phyloP scores from a whole-genome alignment of 2,113 vertebrate genomes.

The Thymallus thymallus region DNA sequence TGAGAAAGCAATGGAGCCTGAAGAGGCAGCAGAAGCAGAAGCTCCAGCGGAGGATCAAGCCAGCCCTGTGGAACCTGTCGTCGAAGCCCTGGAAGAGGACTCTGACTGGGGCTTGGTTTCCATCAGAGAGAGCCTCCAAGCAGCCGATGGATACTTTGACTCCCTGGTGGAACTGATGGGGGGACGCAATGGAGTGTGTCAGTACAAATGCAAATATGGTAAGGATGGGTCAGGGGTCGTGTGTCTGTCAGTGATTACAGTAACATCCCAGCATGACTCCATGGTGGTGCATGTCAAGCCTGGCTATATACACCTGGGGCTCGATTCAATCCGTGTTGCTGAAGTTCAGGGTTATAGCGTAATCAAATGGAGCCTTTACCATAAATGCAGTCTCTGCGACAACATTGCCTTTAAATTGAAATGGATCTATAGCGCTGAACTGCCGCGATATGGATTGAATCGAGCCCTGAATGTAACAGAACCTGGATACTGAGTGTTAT shows the following conservation, averaged over 20 bases:
- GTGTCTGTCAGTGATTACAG: neutral
- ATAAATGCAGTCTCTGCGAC: no score
- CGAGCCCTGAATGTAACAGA: no score
- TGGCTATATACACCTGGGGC: neutral
- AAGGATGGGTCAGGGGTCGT: constrained; percentile 40
- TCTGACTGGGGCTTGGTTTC: constrained; percentile 83
- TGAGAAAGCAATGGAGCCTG: neutral
- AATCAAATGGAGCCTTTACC: no score
- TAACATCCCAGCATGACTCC: neutral
- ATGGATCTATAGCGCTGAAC: no score
- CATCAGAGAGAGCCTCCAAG: constrained; percentile 84
- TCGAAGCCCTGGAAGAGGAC: constrained; percentile 40
- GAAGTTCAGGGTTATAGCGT: no score
- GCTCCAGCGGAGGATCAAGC: neutral
- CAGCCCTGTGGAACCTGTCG: neutral
- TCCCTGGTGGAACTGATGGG: constrained; percentile 90
- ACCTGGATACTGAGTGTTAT: no score
- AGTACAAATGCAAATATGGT: constrained; percentile 92
- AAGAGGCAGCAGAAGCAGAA: neutral
- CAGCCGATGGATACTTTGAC: constrained; percentile 86
- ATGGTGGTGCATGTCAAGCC: neutral
- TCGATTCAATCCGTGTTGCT: no score
- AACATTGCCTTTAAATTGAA: no score
- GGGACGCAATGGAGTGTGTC: constrained; percentile 87
- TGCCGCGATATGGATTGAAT: no score